A percentile compares a stretch with the other conserved stretches of the same genome.
phyloP scores from a whole-genome alignment of 1,140 invertebrate genomes.

The Radopholus similis region DNA sequence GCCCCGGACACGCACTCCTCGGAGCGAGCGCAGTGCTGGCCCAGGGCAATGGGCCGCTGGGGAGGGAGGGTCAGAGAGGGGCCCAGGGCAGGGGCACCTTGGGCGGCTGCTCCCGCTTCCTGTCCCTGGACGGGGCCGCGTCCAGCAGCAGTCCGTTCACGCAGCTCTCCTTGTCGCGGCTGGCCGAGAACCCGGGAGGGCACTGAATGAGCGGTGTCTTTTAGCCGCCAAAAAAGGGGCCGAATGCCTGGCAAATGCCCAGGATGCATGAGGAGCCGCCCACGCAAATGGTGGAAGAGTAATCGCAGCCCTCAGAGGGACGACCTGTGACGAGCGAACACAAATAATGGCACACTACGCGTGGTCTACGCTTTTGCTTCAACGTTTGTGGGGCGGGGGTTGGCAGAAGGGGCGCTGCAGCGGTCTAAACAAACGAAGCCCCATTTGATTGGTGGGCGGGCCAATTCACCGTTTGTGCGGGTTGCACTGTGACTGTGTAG shows the following conservation, averaged over 20 bases:
- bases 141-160: constrained; percentile 32
- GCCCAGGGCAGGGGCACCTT: background rate
- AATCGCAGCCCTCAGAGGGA: constrained; percentile 40
- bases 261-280: constrained; percentile 44
- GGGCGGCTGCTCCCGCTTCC: constrained; percentile 3
- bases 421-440: background rate
- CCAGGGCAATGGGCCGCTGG: constrained; percentile 12
- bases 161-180: constrained; percentile 35
- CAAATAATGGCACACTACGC: background rate
- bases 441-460: background rate
- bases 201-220: constrained; percentile 16
- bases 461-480: too few relatives aligned
- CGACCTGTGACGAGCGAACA: constrained; percentile 34
- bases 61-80: background rate
- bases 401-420: background rate
- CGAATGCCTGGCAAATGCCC: constrained; percentile 30
- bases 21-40: constrained; percentile 12
- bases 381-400: background rate
- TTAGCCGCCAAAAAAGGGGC: background rate
- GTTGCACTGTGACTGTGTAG: constrained; percentile 20
- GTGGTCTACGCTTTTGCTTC: constrained; percentile 5
- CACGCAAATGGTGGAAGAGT: constrained; percentile 18
- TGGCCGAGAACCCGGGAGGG: constrained; percentile 42
- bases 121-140: background rate
- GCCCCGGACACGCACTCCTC: constrained; percentile 36